Conservation (phyloP, 2,113 vertebrate species). For the Heterotilapia buettikoferi region DNA sequence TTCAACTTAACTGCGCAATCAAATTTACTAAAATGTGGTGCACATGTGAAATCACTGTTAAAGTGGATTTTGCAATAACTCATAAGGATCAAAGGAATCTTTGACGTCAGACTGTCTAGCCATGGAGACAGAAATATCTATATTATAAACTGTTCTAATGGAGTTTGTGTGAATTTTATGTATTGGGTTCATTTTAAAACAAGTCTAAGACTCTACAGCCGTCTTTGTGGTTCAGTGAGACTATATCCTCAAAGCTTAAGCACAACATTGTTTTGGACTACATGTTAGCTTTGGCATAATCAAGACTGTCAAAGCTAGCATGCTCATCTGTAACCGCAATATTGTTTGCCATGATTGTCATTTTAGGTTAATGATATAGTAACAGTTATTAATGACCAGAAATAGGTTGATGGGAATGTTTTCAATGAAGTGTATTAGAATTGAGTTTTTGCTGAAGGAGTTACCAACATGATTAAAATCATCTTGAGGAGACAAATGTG, state of each 20-base stretch:
- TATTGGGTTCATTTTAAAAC: not conserved
- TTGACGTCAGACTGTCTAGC: not conserved
- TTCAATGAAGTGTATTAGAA: not conserved
- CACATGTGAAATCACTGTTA: not conserved
- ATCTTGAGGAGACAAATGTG: not conserved
- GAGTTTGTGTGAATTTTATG: not conserved
- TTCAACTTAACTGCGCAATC: not conserved
- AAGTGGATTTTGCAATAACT: not conserved
- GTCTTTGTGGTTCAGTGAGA: not conserved
- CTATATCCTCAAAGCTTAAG: not conserved
- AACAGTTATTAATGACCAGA: not conserved
- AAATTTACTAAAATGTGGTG: not conserved
- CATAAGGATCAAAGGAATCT: not conserved
- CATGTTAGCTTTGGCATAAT: not conserved
- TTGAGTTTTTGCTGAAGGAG: not conserved
- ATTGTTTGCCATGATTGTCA: not conserved
- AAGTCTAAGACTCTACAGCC: not conserved
- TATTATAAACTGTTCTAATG: not conserved
- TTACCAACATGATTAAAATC: not conserved
- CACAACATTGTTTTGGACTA: not conserved
- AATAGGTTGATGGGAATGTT: not conserved
- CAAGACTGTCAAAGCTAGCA: not conserved
- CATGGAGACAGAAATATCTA: not conserved
- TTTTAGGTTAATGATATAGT: not conserved
- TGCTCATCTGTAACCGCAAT: not conserved